Base-by-base conservation (phyloP, 2,797 vertebrate genomes). In the Betta splendens region DNA sequence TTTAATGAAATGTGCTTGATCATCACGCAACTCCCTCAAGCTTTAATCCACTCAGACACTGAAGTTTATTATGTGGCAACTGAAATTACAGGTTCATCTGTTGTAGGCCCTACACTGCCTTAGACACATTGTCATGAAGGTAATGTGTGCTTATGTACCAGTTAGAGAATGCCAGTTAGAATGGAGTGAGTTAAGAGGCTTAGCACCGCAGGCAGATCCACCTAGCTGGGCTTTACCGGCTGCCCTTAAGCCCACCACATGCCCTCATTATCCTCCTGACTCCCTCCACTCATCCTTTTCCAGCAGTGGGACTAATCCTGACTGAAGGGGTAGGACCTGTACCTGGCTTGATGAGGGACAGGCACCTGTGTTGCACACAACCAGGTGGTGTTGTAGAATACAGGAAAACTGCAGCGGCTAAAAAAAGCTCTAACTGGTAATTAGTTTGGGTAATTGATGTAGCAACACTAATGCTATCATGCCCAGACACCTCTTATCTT, bases 201-300 rank as follows among this genome's bases (percentile, higher is more conserved):
- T 81, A 84, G 63, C 74, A 56, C 65, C 73, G 69, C 69, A 72
- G 66, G 54, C 53, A 64, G 74, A 77, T 77, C 72, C 86, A 87
- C 77, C 79, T 83, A 83, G 74, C 82, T 74, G 81, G 77, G 67
- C 69, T 69, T 59, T 67, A 64, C 58, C 72, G 74, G 72, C 64
- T 70, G 64, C 81, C 73, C 73, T 73, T 49, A 67, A 65, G 76
- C 64, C 71, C 67, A 75, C 50, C 81, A 57, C 46, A 70, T 83
- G 80, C 67, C 73, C 83, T 84, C 87, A 90, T 91, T 90, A 86
- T 83, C 72, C 78, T 69, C 58, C 64, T 57, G 74, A 83, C 75
- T 80, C 66, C 68, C 69, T 70, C 64, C 48, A 66, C 76, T 80
- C 79, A 78, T 85, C 69, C 64, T 64, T 60, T 47, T 79, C 68